Evolutionary conservation across 2,797 vertebrate genomes (phyloP), one percentile per base, ranked within the genome.

Genomic region (Miichthys miiuy): DNA sequence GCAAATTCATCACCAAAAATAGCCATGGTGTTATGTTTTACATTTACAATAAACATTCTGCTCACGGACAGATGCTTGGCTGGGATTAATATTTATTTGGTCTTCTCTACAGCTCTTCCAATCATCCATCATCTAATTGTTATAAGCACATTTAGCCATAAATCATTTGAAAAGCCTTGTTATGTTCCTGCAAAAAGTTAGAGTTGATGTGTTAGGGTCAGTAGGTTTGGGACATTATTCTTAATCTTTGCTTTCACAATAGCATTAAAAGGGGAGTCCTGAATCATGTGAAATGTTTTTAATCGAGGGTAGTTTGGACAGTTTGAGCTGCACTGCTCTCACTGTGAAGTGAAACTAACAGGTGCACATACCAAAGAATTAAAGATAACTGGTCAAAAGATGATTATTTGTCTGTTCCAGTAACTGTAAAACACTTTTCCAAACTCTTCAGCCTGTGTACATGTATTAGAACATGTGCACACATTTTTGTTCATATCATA

Each of bases 1-100:
- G 68, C 14, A 82, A 70, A 80, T 65, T 38, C 34, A 72, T 80
- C 70, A 57, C 44, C 50, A 78, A 61, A 73, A 61, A 72, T 38
- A 83, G 46, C 55, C 4, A 0, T 5, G 23, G 23, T 10, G 66
- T 46, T 58, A 17, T 62, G 34, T 58, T 34, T 47, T n/a, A 58
- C 25, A 60, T 30, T 56, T 74, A n/a, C n/a, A 25, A 46, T 46
- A 58, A 77, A 73, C 42, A 13, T 17, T 68, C 3, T 60, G 48
- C 42, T 57, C 46, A 12, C 4, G 69, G 51, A 56, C 48, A 46
- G 34, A 78, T 17, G 41, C 13, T 30, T 72, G 57, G 11, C 5
- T 23, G 46, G 44, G 38, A 63, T 3, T 4, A 13, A 4, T 55
- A 12, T 72, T 34, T 14, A 50, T 63, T 41, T 42, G 6, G 5